These are phyloP conservation scores for Cryptophagus acutangulus DNA, from an alignment of 2,888 invertebrate genomes.

Conservation along the genomic window DNA sequence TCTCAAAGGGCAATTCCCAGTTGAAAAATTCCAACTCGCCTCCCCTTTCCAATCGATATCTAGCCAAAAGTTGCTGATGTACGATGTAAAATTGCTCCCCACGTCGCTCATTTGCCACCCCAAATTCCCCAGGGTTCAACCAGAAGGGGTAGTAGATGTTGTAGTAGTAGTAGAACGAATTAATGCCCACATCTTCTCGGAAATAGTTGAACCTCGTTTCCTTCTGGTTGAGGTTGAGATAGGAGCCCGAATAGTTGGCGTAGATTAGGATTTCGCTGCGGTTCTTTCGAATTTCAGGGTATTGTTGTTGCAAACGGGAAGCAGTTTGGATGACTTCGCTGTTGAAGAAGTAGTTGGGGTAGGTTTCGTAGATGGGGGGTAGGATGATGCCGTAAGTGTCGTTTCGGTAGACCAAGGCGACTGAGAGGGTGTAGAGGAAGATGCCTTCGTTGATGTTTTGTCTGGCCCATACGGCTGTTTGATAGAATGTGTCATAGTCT, in stretches of 20 bases:
- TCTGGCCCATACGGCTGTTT: constrained; percentile 65
- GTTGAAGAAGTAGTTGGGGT: constrained; percentile 68
- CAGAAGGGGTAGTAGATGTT: constrained; percentile 61
- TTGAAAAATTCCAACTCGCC: constrained; percentile 61
- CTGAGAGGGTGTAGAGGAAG: constrained; percentile 60
- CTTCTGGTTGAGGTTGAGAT: constrained; percentile 52
- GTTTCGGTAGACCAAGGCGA: constrained; percentile 58
- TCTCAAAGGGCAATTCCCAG: constrained; percentile 50
- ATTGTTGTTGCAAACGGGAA: constrained; percentile 56
- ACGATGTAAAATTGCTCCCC: constrained; percentile 62
- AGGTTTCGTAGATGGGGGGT: constrained; percentile 68
- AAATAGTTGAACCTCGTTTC: constrained; percentile 62
- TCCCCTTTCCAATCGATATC: constrained; percentile 71
- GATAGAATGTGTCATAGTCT: constrained; percentile 65
- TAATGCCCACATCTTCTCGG: constrained; percentile 67
- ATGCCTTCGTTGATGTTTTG: constrained; percentile 64
- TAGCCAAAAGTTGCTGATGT: constrained; percentile 64
- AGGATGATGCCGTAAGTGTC: constrained; percentile 62
- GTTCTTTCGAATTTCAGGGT: neutral
- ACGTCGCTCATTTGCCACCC: constrained; percentile 52
- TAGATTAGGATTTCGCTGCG: constrained; percentile 47
- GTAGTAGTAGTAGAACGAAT: constrained; percentile 59
- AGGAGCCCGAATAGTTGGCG: constrained; percentile 59
- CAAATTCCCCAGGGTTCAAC: constrained; percentile 54
- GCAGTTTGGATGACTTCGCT: constrained; percentile 63